Percentiles rank a stretch among this genome's conserved stretches.
Evolutionary conservation across 2,797 vertebrate species (phyloP).

Genomic region (Choloepus didactylus): DNA sequence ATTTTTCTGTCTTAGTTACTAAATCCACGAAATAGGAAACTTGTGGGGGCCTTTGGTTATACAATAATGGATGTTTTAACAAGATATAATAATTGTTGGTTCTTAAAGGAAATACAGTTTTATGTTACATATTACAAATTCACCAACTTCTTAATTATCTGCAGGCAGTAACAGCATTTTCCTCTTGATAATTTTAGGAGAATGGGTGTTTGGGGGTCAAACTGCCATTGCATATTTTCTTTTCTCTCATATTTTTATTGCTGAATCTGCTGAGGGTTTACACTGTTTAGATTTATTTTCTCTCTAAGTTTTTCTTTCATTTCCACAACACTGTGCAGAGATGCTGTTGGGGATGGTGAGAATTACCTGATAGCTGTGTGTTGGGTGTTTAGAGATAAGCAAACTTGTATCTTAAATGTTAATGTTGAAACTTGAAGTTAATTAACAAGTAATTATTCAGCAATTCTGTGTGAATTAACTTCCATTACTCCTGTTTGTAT

Average conservation of each 20-base stretch:
- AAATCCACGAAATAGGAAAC: not conserved
- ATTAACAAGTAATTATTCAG: constrained; percentile 16
- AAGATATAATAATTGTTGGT: not conserved
- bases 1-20: not conserved
- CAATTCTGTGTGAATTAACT: not conserved
- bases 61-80: not conserved
- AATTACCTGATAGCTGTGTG: not conserved
- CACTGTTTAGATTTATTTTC: not conserved
- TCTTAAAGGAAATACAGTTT: not conserved
- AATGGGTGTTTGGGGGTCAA: not conserved
- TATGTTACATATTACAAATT: not conserved
- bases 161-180: not conserved
- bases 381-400: not conserved
- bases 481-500: not conserved
- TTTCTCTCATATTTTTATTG: not conserved
- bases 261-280: not conserved
- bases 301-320: not conserved
- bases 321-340: not conserved
- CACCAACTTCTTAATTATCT: not conserved
- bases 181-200: constrained; percentile 16
- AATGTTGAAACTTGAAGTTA: constrained; percentile 28
- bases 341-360: not conserved
- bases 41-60: not conserved
- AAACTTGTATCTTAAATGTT: not conserved
- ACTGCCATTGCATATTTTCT: not conserved